Evolutionary conservation across 2,888 invertebrate genomes (phyloP).

Genomic region (Macrosoma leucophasiata): DNA sequence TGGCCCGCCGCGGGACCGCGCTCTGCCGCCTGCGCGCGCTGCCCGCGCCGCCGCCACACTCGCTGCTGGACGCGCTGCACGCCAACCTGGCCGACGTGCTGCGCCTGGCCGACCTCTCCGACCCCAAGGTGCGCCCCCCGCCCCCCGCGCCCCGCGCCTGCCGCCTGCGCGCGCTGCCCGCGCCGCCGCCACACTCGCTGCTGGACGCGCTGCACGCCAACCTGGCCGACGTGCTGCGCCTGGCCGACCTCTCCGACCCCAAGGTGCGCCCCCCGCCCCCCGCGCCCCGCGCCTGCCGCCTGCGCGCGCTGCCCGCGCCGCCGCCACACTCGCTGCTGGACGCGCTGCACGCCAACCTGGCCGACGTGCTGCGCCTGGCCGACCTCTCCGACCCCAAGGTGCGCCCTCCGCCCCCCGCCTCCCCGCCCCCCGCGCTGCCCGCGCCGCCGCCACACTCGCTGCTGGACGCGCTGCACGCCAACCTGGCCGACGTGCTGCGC

Average conservation of each 20-base stretch:
- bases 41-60: conserved; percentile 60
- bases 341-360: conserved; percentile 50
- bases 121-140: conserved; percentile 71
- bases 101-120: conserved; percentile 85
- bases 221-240: conserved; percentile 82
- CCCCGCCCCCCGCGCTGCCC: conserved; percentile 56
- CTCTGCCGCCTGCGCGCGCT: conserved; percentile 77
- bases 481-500: conserved; percentile 80
- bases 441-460: conserved; percentile 69
- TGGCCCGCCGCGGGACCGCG: conserved; percentile 84
- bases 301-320: conserved; percentile 44
- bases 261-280: conserved; percentile 65
- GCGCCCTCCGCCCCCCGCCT: conserved; percentile 84
- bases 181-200: conserved; percentile 70
- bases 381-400: conserved; percentile 85
- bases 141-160: conserved; percentile 81
- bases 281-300: conserved; percentile 81
- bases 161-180: conserved; percentile 58
- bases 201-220: conserved; percentile 61
- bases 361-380: conserved; percentile 85
- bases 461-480: conserved; percentile 61
- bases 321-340: conserved; percentile 74
- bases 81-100: conserved; percentile 71
- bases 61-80: conserved; percentile 59
- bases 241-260: conserved; percentile 84